phyloP scores from a whole-genome alignment of 1,140 invertebrate species.

The Drosophila sechellia region DNA sequence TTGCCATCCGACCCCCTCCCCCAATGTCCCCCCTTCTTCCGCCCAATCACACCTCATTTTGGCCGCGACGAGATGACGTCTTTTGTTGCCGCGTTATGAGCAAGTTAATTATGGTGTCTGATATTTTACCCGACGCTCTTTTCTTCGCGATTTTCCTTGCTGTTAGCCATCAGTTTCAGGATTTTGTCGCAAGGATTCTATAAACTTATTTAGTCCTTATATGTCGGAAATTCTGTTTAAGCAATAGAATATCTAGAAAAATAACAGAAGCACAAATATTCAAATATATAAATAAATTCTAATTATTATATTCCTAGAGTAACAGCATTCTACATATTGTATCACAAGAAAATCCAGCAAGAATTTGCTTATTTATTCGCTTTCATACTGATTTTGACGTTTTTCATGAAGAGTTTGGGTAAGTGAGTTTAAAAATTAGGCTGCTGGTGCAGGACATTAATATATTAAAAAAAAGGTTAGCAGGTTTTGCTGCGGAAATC shows the following conservation, averaged over 20 bases:
- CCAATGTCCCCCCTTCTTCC: neutral
- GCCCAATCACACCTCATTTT: neutral
- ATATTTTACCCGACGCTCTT: constrained; percentile 57
- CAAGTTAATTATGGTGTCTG: constrained; percentile 81
- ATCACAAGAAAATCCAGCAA: too few relatives aligned
- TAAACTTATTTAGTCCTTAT: neutral
- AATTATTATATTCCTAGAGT: too few relatives aligned
- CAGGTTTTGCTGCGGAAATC: neutral
- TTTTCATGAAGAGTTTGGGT: neutral
- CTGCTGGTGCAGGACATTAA: neutral
- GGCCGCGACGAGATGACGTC: constrained; percentile 6
- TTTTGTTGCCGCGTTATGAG: constrained; percentile 67
- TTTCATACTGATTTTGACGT: neutral
- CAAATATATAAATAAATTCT: neutral
- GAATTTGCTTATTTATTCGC: neutral
- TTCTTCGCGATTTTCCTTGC: constrained; percentile 14
- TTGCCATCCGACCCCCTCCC: neutral
- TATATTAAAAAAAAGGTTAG: neutral
- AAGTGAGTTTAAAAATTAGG: neutral
- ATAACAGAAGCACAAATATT: too few relatives aligned
- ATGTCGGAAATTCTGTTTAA: neutral
- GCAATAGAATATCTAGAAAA: too few relatives aligned
- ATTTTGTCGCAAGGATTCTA: neutral
- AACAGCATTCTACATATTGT: too few relatives aligned
- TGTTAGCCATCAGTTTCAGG: neutral